Base-by-base conservation (phyloP, 2,797 vertebrate species). In the Tragelaphus oryx region DNA sequence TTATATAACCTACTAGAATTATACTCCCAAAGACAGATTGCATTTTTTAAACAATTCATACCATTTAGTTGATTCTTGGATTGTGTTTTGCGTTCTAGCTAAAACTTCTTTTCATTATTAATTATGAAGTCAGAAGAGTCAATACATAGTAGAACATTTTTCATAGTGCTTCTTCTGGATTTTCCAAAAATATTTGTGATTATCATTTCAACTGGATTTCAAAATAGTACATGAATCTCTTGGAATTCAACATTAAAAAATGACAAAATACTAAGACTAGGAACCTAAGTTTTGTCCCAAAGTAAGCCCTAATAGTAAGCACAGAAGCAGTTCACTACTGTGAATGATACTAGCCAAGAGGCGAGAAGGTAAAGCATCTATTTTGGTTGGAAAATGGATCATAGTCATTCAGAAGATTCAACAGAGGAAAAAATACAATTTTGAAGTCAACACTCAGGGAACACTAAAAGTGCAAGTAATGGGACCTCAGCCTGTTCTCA, bases 1-100 rank as follows among this genome's bases (percentile, higher is more conserved):
- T 94, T 16, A 62, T 91, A 94, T 76, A 87, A 88, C 46, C 75
- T 96, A 95, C 30, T 93, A 96, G 80, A 97, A 91, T 90, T 93
- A 81, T 90, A 93, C 89, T 98, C 75, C 93, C 84, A 65, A 96
- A 96, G 78, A 95, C 30, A 96, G 33, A 87, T 16, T 96, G 84
- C 54, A 94, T 89, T 98, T 98, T 93, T 59, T 57, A 97, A 96
- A 97, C 88, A 80, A 94, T 85, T 96, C 91, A 62, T 54, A 95
- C 76, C 30, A 93, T 65, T 93, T 81, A 93, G 94, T 26, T 93
- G 93, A 97, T 92, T 92, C 93, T 96, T 97, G 68, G 59, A 95
- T 79, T 10, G 83, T 96, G 86, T 97, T 95, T 94, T 96, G 97
- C 93, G 92, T 98, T 97, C 83, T 87, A 94, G 84, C 93, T 79